Evolutionary conservation across 2,797 vertebrate species (phyloP).

Genomic region (Neopelma chrysocephalum): DNA sequence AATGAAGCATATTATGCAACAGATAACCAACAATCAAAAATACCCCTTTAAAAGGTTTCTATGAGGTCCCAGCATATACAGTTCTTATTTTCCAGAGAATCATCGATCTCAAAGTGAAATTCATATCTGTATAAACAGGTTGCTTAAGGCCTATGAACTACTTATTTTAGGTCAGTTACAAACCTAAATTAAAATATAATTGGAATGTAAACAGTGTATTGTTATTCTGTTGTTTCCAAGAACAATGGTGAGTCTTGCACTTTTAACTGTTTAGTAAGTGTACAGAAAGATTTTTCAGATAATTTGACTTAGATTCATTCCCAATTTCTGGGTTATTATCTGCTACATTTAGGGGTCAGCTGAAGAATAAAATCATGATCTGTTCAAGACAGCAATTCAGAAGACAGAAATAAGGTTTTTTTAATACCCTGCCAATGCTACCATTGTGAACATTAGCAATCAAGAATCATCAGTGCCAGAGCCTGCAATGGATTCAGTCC

Average conservation of each 20-base stretch:
- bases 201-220: neutral
- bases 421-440: neutral
- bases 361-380: neutral
- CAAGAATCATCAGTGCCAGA: neutral
- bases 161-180: neutral
- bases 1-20: neutral
- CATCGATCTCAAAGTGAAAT: neutral
- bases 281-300: neutral
- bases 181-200: neutral
- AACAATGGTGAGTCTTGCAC: neutral
- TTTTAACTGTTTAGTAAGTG: neutral
- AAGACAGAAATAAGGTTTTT: constrained; percentile 36
- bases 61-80: neutral
- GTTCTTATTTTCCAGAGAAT: neutral
- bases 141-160: neutral
- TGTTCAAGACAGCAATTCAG: neutral
- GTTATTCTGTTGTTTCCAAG: neutral
- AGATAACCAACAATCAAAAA: neutral
- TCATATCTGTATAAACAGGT: neutral
- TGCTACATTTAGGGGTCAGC: neutral
- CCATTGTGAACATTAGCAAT: constrained; percentile 5
- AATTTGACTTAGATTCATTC: neutral
- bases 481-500: constrained; percentile 6
- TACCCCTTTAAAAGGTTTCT: neutral
- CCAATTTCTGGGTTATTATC: neutral